These are phyloP conservation scores for Arbacia lixula DNA, from an alignment of 53 echinoderm and acorn worm genomes.

Conservation along the genomic window DNA sequence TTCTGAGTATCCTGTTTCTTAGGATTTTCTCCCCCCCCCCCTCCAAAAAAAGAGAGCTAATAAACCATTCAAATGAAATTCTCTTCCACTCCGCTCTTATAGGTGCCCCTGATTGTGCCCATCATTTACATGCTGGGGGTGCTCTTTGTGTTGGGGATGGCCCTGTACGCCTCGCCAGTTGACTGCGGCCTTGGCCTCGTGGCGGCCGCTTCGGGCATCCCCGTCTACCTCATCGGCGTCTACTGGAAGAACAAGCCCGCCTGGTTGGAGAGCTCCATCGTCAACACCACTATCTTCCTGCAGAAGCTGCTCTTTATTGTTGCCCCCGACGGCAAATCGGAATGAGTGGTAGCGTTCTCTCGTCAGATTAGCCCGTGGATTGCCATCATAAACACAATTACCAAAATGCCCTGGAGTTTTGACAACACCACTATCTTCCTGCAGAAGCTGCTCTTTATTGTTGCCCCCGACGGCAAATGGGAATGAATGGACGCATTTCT, in stretches of 20 bases:
- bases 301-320: slow-evolving; percentile 38
- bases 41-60: too few species aligned
- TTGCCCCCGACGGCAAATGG: too few species aligned
- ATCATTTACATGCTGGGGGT: slow-evolving; percentile 50
- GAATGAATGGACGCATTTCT: too few species aligned
- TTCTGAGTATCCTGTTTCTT: too few species aligned
- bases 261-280: slow-evolving; percentile 33
- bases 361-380: too few species aligned
- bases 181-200: slow-evolving; percentile 57
- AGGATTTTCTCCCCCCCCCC: too few species aligned
- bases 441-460: slow-evolving; percentile 31
- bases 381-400: too few species aligned
- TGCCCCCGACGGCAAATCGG: neutral
- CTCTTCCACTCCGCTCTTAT: too few species aligned
- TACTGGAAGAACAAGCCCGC: slow-evolving; percentile 53
- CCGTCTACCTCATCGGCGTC: slow-evolving; percentile 46
- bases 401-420: too few species aligned
- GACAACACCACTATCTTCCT: slow-evolving; percentile 31
- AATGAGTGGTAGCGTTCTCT: too few species aligned
- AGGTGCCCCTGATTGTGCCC: slow-evolving; percentile 51
- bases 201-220: slow-evolving; percentile 40
- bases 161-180: slow-evolving; percentile 31
- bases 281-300: slow-evolving; percentile 21
- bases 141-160: slow-evolving; percentile 44
- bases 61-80: too few species aligned